phyloP scores from a whole-genome alignment of 2,113 vertebrate species.

The Muntiacus muntjak region DNA sequence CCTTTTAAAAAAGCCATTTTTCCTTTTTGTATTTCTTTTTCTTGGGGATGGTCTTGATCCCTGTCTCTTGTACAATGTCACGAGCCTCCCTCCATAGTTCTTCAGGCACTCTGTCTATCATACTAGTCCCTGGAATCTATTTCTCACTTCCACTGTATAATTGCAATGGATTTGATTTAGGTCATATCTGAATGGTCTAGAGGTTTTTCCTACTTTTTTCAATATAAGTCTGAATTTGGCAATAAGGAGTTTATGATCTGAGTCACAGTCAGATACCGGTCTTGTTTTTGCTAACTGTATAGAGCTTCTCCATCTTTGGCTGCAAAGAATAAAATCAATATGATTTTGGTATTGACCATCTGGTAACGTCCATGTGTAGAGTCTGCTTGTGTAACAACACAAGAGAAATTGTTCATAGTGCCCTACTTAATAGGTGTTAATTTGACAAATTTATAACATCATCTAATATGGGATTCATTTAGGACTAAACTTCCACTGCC shows the following conservation, averaged over 20 bases:
- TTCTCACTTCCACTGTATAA: neutral
- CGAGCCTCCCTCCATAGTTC: accelerated
- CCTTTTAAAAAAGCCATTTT: neutral
- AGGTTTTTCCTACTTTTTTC: neutral
- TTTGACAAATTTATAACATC: neutral
- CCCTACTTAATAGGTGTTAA: neutral
- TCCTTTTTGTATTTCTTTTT: neutral
- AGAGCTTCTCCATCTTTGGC: neutral
- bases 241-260: neutral
- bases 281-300: neutral
- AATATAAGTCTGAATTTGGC: neutral
- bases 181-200: neutral
- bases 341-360: neutral
- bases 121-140: neutral
- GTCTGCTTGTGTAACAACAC: neutral
- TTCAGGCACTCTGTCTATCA: neutral
- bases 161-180: neutral
- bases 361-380: neutral
- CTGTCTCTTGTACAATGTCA: neutral
- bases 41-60: neutral
- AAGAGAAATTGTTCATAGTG: neutral
- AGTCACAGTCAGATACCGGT: neutral
- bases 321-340: neutral
- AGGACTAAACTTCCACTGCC: neutral
- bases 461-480: neutral